Percentiles rank a stretch among this genome's conserved stretches.
phyloP scores from a whole-genome alignment of 2,888 invertebrate genomes.

The Lochmaea capreae region DNA sequence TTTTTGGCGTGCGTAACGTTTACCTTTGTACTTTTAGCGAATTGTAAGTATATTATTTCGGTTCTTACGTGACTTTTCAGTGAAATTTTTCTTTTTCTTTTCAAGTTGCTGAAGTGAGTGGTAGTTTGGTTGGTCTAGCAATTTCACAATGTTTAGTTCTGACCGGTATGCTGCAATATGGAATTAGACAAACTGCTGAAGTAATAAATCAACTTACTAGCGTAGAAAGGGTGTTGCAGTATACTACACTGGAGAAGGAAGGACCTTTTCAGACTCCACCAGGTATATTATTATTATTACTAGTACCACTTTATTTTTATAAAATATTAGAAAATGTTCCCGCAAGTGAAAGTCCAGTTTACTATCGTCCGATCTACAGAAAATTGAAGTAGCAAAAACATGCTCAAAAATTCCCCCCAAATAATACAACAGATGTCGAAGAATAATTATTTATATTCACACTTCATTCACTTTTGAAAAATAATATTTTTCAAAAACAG shows the following conservation, averaged over 20 bases:
- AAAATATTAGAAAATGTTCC: too few species aligned
- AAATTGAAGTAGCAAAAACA: too few species aligned
- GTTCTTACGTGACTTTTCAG: too few species aligned
- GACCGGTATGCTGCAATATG: slow-evolving; percentile 82
- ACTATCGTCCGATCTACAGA: too few species aligned
- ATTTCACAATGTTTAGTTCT: slow-evolving; percentile 43
- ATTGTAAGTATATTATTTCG: slow-evolving; percentile 48
- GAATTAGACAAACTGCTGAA: slow-evolving; percentile 83
- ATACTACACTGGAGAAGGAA: slow-evolving; percentile 79
- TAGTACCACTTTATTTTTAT: too few species aligned
- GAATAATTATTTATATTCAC: too few species aligned
- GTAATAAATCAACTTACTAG: slow-evolving; percentile 80
- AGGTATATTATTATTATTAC: slow-evolving; percentile 39
- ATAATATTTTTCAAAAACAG: too few species aligned
- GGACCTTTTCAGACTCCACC: slow-evolving; percentile 70
- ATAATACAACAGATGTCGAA: too few species aligned
- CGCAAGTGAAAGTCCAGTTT: too few species aligned
- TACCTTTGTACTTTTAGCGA: slow-evolving; percentile 66
- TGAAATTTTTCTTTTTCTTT: background rate
- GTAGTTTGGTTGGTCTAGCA: slow-evolving; percentile 56
- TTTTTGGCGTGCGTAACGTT: slow-evolving; percentile 73
- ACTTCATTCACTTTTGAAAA: too few species aligned
- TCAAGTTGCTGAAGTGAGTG: slow-evolving; percentile 29
- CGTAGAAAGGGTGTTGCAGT: slow-evolving; percentile 82
- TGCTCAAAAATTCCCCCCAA: too few species aligned